phyloP scores from a whole-genome alignment of 2,113 vertebrate genomes.

The rat (Rattus norvegicus) region DNA sequence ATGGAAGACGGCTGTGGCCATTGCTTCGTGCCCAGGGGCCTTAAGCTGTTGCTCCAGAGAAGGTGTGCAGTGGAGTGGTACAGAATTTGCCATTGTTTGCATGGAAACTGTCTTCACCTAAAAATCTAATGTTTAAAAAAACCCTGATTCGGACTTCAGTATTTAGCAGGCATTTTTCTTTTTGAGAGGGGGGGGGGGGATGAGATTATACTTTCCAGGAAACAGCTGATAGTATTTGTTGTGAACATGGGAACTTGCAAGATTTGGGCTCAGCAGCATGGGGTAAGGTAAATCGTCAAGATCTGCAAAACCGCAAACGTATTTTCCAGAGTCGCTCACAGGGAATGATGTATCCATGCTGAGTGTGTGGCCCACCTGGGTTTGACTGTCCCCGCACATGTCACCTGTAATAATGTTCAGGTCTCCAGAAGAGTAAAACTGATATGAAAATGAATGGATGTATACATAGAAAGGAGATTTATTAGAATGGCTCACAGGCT shows the following conservation, averaged over 20 bases:
- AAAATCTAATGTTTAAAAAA: neutral
- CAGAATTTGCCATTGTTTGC: neutral
- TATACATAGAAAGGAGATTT: neutral
- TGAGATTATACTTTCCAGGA: neutral
- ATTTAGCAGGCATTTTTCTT: neutral
- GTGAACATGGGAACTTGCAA: neutral
- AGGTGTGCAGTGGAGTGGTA: too few relatives aligned
- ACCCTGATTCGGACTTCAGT: neutral
- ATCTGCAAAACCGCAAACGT: neutral
- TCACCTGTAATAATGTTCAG: neutral
- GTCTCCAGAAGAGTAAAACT: neutral
- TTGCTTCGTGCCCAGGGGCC: rapidly evolving
- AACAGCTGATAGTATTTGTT: neutral
- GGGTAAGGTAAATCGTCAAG: neutral
- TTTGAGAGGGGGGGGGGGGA: neutral
- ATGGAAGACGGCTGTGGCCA: neutral
- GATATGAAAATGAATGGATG: too few relatives aligned
- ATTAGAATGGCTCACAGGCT: neutral
- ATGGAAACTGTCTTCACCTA: neutral
- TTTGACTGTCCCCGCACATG: neutral
- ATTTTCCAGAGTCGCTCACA: neutral
- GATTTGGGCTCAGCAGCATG: neutral
- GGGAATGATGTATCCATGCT: neutral
- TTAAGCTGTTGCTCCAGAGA: too few relatives aligned
- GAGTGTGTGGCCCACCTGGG: neutral